These are phyloP conservation scores for Parnassius glacialis DNA, from an alignment of 2,888 invertebrate genomes.

Conservation along the genomic window DNA sequence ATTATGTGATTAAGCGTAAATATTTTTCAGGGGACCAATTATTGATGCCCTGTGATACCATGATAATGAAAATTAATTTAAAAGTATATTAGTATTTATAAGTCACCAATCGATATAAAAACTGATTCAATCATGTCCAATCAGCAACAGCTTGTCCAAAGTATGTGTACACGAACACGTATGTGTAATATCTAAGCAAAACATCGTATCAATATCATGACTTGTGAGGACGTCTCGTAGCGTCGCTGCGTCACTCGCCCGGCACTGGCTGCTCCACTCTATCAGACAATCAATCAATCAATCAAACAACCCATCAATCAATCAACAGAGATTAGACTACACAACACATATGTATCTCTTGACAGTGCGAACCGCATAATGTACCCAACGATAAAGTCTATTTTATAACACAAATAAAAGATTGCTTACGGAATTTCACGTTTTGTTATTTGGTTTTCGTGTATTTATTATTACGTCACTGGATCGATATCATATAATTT, in stretches of 20 bases:
- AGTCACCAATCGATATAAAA: too few species aligned
- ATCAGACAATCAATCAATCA: slow-evolving; percentile 3
- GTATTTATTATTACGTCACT: neutral
- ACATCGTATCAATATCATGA: neutral
- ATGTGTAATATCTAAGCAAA: too few species aligned
- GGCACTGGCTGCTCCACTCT: neutral
- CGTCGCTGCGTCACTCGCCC: neutral
- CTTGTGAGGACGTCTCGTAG: neutral
- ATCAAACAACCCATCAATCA: slow-evolving; percentile 5
- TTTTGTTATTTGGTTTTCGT: neutral
- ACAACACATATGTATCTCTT: neutral
- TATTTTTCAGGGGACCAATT: too few species aligned
- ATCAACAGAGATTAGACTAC: slow-evolving; percentile 6
- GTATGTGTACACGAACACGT: too few species aligned
- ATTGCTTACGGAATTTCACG: neutral
- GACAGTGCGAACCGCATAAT: neutral
- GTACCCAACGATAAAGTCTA: neutral
- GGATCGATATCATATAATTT: neutral
- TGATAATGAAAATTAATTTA: too few species aligned
- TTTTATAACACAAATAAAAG: neutral
- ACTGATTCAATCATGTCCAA: too few species aligned
- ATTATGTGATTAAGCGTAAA: too few species aligned
- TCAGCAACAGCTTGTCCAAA: too few species aligned
- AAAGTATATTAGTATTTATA: too few species aligned
- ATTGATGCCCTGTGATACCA: too few species aligned